These are phyloP conservation scores for Philopedon plagiatum DNA, from an alignment of 2,888 invertebrate species.

Conservation along the genomic window DNA sequence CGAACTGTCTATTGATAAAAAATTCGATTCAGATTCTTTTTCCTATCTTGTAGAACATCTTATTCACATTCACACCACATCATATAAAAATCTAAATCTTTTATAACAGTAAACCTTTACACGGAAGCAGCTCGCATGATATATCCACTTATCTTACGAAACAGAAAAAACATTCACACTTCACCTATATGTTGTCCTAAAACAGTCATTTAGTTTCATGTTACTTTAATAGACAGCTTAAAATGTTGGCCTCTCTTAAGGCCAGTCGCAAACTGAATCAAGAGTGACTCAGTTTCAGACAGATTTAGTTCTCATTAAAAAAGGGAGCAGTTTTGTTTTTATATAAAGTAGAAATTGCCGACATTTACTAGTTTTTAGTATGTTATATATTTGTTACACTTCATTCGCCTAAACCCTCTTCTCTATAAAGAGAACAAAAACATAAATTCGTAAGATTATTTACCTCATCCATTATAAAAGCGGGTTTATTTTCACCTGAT, in stretches of 20 bases:
- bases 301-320: too few species aligned
- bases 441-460: too few species aligned
- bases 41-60: slow-evolving; percentile 1
- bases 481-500: too few species aligned
- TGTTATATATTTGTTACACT: too few species aligned
- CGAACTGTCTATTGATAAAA: not conserved
- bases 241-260: not conserved
- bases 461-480: too few species aligned
- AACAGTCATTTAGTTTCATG: slow-evolving; percentile 26
- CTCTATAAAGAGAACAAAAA: too few species aligned
- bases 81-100: slow-evolving; percentile 8
- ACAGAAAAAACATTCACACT: slow-evolving; percentile 24
- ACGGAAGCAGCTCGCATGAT: slow-evolving; percentile 20
- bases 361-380: too few species aligned
- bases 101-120: slow-evolving; percentile 21
- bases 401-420: too few species aligned
- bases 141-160: slow-evolving; percentile 20
- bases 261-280: too few species aligned
- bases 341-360: too few species aligned
- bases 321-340: too few species aligned
- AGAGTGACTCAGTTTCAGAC: too few species aligned
- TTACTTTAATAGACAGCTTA: slow-evolving; percentile 13
- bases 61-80: not conserved
- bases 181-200: slow-evolving; percentile 22
- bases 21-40: not conserved